Base-by-base conservation (phyloP, 2,797 vertebrate genomes). In the Chaetodon trifasciatus region DNA sequence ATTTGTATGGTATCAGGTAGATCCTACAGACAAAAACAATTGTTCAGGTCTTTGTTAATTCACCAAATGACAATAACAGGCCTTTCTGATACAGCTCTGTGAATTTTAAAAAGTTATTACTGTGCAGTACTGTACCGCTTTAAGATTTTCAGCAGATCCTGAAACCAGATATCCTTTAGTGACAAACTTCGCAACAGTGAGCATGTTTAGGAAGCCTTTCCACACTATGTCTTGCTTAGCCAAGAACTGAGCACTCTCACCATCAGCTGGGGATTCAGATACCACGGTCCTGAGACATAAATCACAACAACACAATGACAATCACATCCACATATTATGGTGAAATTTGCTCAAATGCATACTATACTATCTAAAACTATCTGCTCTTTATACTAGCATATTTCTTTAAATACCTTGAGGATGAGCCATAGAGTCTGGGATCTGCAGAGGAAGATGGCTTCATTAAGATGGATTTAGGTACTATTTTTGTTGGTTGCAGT, bases 201-300 rank as follows among this genome's bases (percentile, higher is more conserved):
- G 95, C 98, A 99, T 99, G 93, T 98, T 99, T 84, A 99, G 96
- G 86, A 99, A 99, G 80, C 98, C 98, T 95, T 99, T 99, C 98
- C 98, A 99, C 78, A 99, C 83, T 35, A 97, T 95, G 79, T 91
- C 96, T 89, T 97, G 96, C 56, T 96, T 98, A 61, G 97, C 96
- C 55, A 98, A 94, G 70, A 98, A 99, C 80, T 95, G 89, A 49
- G 93, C 82, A 0, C 97, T 98, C 57, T 97, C 97, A 16, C 94
- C 95, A 84, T 97, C 96, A 50, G 93, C 90, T 65, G 95, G 92
- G 1, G 95, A 94, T 62, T 93, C 93, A 11, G 96, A 92, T 70
- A 95, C 95, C n/a, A 93, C 61, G 24, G 87, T 76, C 84, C 98
- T 99, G 92, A 74, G 94, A 96, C 76, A 95, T 73, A 88, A 77